Base-by-base conservation (phyloP, 2,113 vertebrate species). In the Chaetops frenatus region DNA sequence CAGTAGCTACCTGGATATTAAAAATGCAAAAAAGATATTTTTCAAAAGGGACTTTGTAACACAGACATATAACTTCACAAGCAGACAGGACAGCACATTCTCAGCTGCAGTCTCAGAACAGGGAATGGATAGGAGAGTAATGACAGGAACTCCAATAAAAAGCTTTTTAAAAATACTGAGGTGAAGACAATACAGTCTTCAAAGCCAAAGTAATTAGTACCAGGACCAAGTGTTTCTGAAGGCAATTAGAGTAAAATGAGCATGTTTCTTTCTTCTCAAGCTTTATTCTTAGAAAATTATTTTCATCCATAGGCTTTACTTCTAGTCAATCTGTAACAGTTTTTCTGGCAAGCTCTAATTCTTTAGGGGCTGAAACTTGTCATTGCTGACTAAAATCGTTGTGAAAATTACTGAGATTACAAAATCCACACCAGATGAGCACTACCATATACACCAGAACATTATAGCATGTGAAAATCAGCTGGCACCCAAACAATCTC, bases 1-100 rank as follows among this genome's bases (percentile, higher is more conserved):
- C 94, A 96, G 91, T 84, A 94, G 88, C 92, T 98, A 97, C 96
- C 97, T 97, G 94, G 84, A 96, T 96, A 96, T 96, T 97, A 88
- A 92, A 97, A 96, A 81, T 48, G 58, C 47, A 77, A 42, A 69
- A 67, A 80, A 47, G 11, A 6, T 54, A 53, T 56, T 87, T 94
- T 89, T 96, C 80, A 86, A 93, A 95, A 81, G 89, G 80, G 56
- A 94, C 79, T 95, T 96, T 96, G 36, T 94, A 96, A 89, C 73
- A 81, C 51, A 90, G 87, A 76, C 6, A 1, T 90, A n/a, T 44
- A 24, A 28, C 51, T 85, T 66, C 42, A 78, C 23, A 83, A n/a
- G 56, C 17, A 86, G 57, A 62, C 29, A 69, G 42, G 61, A 51
- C 36, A 82, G 53, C 17, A 21, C 51, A 86, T 51, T 85, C 57